A percentile compares a stretch with the other conserved stretches of the same genome.
Evolutionary conservation across 2,797 vertebrate species (phyloP).

Genomic region (Todus mexicanus): DNA sequence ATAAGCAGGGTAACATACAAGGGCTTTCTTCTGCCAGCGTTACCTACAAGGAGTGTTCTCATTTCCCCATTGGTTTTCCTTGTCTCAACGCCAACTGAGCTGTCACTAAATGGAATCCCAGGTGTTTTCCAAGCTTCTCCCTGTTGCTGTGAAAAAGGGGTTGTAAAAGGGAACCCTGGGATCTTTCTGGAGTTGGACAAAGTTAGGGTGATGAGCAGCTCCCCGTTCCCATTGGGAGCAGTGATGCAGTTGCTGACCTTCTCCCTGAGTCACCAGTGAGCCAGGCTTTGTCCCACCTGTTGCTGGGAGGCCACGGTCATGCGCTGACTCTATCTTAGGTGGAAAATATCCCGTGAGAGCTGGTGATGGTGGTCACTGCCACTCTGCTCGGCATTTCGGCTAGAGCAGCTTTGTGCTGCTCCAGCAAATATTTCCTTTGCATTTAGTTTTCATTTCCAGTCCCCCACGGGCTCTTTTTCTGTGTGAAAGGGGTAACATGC

Average conservation of each 20-base stretch:
- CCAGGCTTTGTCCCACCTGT: not conserved
- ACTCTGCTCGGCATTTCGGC: not conserved
- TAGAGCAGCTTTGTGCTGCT: not conserved
- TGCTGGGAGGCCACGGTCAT: not conserved
- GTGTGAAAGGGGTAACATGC: not conserved
- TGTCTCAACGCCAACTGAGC: not conserved
- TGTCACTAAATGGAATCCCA: not conserved
- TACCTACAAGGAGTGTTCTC: not conserved
- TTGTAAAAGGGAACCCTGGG: not conserved
- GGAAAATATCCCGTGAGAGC: not conserved
- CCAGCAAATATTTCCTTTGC: not conserved
- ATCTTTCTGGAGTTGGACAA: fast-evolving
- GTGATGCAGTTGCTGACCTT: not conserved
- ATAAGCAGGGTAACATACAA: not conserved
- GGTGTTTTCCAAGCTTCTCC: not conserved
- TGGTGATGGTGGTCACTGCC: not conserved
- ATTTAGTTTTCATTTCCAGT: not conserved
- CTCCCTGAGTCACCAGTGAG: not conserved
- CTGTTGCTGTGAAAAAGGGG: not conserved
- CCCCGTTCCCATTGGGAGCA: not conserved
- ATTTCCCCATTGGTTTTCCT: not conserved
- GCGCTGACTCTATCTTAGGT: fast-evolving
- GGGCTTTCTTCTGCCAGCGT: not conserved
- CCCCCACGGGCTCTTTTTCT: not conserved
- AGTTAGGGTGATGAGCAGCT: not conserved